These are phyloP conservation scores for Pelmatolapia mariae DNA, from an alignment of 2,113 vertebrate genomes.

Conservation along the genomic window DNA sequence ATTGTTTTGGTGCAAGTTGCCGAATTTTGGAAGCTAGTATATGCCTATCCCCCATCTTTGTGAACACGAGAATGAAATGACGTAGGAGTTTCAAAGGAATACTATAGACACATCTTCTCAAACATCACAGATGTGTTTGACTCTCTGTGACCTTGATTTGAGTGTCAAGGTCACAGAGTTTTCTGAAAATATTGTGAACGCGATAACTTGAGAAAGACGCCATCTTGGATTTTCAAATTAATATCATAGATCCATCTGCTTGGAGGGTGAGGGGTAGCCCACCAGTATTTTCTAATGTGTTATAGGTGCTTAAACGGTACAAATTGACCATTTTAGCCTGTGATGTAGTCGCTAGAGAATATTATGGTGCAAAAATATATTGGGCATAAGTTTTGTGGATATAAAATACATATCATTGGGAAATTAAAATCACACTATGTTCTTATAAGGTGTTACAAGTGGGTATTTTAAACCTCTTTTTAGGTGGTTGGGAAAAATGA, in stretches of 20 bases:
- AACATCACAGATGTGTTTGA: not conserved
- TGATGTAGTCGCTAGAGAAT: not conserved
- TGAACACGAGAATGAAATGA: not conserved
- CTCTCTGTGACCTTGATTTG: not conserved
- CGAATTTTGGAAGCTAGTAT: not conserved
- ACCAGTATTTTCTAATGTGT: not conserved
- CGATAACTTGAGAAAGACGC: rapidly evolving
- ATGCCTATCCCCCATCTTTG: not conserved
- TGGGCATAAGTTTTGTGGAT: not conserved
- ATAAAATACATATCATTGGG: not conserved
- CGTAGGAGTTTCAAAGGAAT: not conserved
- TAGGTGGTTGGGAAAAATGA: not conserved
- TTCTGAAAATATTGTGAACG: not conserved
- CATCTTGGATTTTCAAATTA: not conserved
- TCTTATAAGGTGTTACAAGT: not conserved
- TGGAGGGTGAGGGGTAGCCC: not conserved
- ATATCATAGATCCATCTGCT: not conserved
- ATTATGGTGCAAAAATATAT: not conserved
- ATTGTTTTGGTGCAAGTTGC: not conserved
- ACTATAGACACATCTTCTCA: not conserved
- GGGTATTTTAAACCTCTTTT: not conserved
- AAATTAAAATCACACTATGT: not conserved
- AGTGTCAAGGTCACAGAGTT: not conserved
- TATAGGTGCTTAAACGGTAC: not conserved
- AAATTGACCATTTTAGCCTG: not conserved